phyloP scores from a whole-genome alignment of 2,113 vertebrate genomes.

The Mus pahari region DNA sequence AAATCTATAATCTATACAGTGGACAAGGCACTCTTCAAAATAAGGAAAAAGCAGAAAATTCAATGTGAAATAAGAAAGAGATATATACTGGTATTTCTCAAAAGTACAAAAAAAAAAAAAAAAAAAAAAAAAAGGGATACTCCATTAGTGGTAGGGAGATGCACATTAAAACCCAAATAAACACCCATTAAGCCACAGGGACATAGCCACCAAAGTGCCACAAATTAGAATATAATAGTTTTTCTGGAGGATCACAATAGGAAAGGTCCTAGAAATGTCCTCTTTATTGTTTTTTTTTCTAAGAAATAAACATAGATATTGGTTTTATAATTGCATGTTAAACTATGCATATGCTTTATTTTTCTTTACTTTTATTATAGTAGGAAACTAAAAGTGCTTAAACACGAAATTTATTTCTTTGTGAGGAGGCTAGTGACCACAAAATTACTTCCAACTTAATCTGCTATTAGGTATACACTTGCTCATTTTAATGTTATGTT shows the following conservation, averaged over 20 bases:
- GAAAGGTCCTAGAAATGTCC: background rate
- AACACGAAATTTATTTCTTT: background rate
- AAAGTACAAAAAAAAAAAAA: background rate
- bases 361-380: conserved; percentile 1
- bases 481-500: background rate
- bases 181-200: background rate
- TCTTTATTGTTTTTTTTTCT: conserved; percentile 34
- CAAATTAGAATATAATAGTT: background rate
- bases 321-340: conserved; percentile 30
- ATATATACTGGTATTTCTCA: background rate
- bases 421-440: background rate
- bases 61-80: background rate
- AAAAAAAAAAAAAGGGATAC: background rate
- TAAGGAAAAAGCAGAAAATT: background rate
- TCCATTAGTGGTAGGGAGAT: background rate
- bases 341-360: background rate
- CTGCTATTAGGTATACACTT: background rate
- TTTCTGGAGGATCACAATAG: background rate
- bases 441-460: background rate
- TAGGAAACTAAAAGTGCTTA: conserved; percentile 1
- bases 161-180: background rate
- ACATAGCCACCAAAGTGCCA: background rate
- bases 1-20: background rate
- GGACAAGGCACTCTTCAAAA: background rate
- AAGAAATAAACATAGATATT: conserved; percentile 27